Base-by-base conservation (phyloP, 2,113 vertebrate genomes). In the Oreochromis tanganicae region DNA sequence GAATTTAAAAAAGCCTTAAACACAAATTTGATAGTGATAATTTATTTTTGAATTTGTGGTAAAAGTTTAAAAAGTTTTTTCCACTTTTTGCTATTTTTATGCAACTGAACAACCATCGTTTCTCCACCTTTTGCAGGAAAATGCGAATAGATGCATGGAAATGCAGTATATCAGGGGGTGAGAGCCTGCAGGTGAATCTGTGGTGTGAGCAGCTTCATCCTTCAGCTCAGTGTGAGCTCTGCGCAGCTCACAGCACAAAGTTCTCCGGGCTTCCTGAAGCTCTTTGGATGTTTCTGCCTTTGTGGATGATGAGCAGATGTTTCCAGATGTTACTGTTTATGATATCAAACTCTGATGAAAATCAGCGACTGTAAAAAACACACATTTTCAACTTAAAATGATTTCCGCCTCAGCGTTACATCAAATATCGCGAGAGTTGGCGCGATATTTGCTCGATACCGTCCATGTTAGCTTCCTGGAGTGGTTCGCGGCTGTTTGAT, bases 391-490 rank as follows among this genome's bases (percentile, higher is more conserved):
- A 34, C 1, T 66, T 0, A 38, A 38, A 66, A 38, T 68, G 6
- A 38, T 11, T 68, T 43, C n/a, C 36, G 36, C 0, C 2, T 43
- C 36, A 9, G 12, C 41, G 2, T 48, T 29, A 75, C 24, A 10
- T 32, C 3, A 87, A 86, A 2, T 83, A 55, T 92, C 93, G 93
- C 90, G 93, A 88, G 88, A 92, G 1, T 86, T 73, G 10, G 5
- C 38, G 85, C 2, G 32, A 38, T n/a, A 66, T 36, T 38, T 66
- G 17, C 19, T 38, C 4, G 32, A 14, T 3, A 9, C 16, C 11
- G 3, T 55, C 41, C 78, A 16, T 52, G 84, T 91, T 86, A 36
- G 55, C 17, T 11, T 54, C 16, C 10, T 13, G 10, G 13, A 8
- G 7, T 13, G 7, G 0, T 16, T 34, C 17, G 14, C 21, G 13